Evolutionary conservation across 2,888 invertebrate genomes (phyloP), one percentile per base, ranked within the genome.

Genomic region (Temnothorax rugatulus): DNA sequence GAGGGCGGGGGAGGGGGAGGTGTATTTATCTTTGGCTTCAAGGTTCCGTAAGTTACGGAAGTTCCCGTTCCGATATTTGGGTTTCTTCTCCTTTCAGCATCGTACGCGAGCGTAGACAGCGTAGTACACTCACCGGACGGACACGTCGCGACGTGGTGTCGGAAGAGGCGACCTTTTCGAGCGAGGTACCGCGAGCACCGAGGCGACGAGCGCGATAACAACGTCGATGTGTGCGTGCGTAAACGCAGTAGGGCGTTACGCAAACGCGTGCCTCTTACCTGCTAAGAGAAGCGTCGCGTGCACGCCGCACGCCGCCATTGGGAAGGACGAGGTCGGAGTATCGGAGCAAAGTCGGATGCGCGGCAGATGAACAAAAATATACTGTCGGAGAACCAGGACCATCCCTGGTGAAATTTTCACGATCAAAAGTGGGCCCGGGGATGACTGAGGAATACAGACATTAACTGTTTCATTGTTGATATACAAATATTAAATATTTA

Each of bases 261-360:
- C 76, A 76, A 76, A 66, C 52, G 29, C 5, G 29, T 13, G 29
- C 9, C 38, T 38, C 66, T 76, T 76, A 73, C 73, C 57, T 73
- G 38, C 21, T 11, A 52, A 25, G 38, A 38, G 34, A 47, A 4
- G 0, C 1, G 25, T 29, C 34, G 18, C 50, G 18, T 66, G 13
- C 29, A 50, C 38, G 21, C 38, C 29, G 29, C 34, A 34, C 21
- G 63, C 47, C 29, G 61, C 61, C 38, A 52, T 76, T 38, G 38
- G 25, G 47, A 57, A 47, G 61, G 29, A 44, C 7, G 11, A 50
- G 18, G 11, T 21, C n/a, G 21, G n/a, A 50, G 4, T 29, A 4
- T 29, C 34, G 34, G 34, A 7, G 11, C 2, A 21, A 63, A 63
- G 25, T n/a, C 25, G 25, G 21, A 59, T 34, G 34, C 15, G 15